A percentile compares a stretch with the other conserved stretches of the same genome.
Conservation (phyloP, 2,113 vertebrate genomes). For the Phyllostomus discolor region DNA sequence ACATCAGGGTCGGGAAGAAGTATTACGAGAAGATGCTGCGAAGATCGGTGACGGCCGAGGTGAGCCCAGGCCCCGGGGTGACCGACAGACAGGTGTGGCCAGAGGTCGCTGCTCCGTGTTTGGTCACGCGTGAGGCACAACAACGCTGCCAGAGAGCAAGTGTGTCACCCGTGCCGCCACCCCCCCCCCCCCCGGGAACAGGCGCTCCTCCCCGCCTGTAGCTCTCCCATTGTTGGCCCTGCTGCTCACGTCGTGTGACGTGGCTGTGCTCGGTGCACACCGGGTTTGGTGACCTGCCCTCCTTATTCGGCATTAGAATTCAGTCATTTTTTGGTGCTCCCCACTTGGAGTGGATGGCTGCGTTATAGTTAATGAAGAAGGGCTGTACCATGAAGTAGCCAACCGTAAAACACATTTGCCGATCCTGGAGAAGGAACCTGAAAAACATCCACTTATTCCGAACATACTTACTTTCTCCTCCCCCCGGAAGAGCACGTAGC, state of each 20-base stretch:
- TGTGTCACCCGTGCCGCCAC: accelerated
- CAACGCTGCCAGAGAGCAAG: accelerated
- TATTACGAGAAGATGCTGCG: slow-evolving; percentile 68
- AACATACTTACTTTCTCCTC: background rate
- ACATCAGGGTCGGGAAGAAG: slow-evolving; percentile 78
- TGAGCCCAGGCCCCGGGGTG: slow-evolving; percentile 47
- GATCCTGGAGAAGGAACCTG: background rate
- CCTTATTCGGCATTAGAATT: background rate
- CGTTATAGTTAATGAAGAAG: background rate
- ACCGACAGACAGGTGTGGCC: accelerated
- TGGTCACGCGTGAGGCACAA: accelerated
- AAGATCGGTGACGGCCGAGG: slow-evolving; percentile 87
- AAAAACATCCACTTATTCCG: background rate
- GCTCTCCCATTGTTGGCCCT: background rate
- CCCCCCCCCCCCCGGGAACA: background rate
- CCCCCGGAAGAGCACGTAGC: background rate
- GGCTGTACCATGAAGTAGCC: background rate
- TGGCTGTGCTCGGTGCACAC: background rate
- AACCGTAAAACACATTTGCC: background rate
- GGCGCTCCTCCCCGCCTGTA: background rate
- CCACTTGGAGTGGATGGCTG: background rate
- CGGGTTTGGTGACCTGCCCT: background rate
- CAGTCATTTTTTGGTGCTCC: background rate
- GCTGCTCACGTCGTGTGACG: background rate
- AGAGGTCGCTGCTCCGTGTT: background rate